Base-by-base conservation (phyloP, 2,113 vertebrate genomes). In the Carassius auratus region DNA sequence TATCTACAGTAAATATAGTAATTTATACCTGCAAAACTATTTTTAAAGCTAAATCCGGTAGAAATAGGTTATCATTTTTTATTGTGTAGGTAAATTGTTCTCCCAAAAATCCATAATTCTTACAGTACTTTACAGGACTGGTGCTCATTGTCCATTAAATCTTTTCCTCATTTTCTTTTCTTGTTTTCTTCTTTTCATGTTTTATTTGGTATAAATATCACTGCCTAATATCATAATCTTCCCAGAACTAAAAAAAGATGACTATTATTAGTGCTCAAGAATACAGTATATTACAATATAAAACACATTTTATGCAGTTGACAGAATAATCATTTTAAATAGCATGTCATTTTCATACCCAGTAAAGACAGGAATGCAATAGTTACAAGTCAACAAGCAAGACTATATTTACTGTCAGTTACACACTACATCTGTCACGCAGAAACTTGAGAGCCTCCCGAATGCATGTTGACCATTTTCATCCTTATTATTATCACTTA, bases 401-500 rank as follows among this genome's bases (percentile, higher is more conserved):
- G 8, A 42, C 17, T 55, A 42, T 42, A 4, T 45, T 74, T 75
- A 26, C 82, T 75, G 30, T 84, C 38, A 76, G 1, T n/a, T 66
- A 36, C 59, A 76, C 36, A 21, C 42, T 52, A 42, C 77, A 26
- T 80, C n/a, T 50, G 62, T 77, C 21, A 42, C 5, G 0, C 17
- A 4, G 69, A 48, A 33, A 62, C 33, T 69, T 42, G 6, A 42
- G 8, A 21, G 30, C 23, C 7, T 19, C 76, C 5, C 17, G 30
- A 69, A 55, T 36, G 17, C 9, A 85, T 26, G 15, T 9, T 48
- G 10, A 50, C 38, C 45, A 57, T 42, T 59, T 73, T 59, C 48
- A 83, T 59, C 69, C 36, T 38, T 38, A 57, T 38, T 69, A 52
- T 48, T 78, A 52, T 71, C 62, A 42, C 48, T 26, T 59, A 42